Base-by-base conservation (phyloP, 1,140 invertebrate species). In the Bicyclus anynana region DNA sequence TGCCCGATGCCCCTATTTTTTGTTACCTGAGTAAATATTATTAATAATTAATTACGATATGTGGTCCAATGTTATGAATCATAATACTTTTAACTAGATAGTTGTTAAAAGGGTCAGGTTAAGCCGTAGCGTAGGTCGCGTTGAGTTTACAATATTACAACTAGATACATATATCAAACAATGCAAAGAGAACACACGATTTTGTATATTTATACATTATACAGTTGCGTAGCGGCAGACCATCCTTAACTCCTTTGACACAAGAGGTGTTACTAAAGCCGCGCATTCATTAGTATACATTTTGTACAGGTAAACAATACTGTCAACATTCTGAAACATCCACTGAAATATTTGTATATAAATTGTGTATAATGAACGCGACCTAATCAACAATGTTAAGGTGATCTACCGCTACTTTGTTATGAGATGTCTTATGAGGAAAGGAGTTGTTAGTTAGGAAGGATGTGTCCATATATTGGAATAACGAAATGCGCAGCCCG, bases 1-100 rank as follows among this genome's bases (percentile, higher is more conserved):
- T 59, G 67, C 72, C 74, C 72, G 77, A 64, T 72, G 62, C 62
- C 71, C 77, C 78, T 69, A 76, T 80, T 84, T 87, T 87, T 86
- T 87, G 84, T 87, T 87, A 86, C 84, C 84, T 87, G 84, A 87
- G 78, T 85, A 82, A 84, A 83, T 87, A 83, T 81, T 84, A 83
- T 79, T 80, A 84, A 81, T 86, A 80, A 84, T 80, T 84, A 87
- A 84, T 84, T 82, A 87, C 76, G 68, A 87, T 86, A 74, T 83
- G 84, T 84, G 84, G 84, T 87, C 84, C 83, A 87, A 87, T 87
- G 81, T 87, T 85, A 80, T 74, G 80, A 86, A 83, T 84, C 84
- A 84, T 87, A 77, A 82, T 80, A 84, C 75, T 85, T 80, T 80
- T 77, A 84, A 78, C 74, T 87, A 86, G 78, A 83, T 87, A 87